Evolutionary conservation across 2,888 invertebrate species (phyloP).

Genomic region (Lysandra bellargus): DNA sequence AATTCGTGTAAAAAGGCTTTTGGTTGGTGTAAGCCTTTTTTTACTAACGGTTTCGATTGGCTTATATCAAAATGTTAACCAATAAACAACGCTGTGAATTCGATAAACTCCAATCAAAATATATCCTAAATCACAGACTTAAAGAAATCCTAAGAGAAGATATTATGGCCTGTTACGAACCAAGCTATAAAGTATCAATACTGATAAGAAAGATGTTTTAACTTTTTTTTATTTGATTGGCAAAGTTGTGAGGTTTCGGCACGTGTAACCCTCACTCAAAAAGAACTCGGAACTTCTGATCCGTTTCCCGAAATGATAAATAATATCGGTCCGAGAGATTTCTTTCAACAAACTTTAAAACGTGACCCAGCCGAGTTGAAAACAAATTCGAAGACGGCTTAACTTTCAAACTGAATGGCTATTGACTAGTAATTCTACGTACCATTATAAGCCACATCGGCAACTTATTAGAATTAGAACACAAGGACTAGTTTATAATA

Average conservation of each 20-base stretch:
- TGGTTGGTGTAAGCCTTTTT: no score
- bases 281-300: neutral
- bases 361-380: neutral
- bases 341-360: conserved; percentile 4
- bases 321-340: neutral
- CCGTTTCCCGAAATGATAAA: neutral
- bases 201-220: neutral
- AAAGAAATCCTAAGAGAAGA: no score
- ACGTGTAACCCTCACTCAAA: neutral
- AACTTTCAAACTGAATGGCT: neutral
- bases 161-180: no score
- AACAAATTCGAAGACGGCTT: neutral
- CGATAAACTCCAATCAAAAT: no score
- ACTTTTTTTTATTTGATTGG: neutral
- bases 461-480: no score
- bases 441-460: no score
- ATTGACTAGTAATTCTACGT: neutral
- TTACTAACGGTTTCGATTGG: no score
- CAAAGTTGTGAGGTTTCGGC: neutral
- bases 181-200: neutral
- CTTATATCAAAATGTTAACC: no score
- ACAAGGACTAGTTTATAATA: no score
- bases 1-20: no score
- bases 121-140: no score
- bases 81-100: no score